phyloP scores from a whole-genome alignment of 2,888 invertebrate species.

The Chaetogeoica ovagalla region DNA sequence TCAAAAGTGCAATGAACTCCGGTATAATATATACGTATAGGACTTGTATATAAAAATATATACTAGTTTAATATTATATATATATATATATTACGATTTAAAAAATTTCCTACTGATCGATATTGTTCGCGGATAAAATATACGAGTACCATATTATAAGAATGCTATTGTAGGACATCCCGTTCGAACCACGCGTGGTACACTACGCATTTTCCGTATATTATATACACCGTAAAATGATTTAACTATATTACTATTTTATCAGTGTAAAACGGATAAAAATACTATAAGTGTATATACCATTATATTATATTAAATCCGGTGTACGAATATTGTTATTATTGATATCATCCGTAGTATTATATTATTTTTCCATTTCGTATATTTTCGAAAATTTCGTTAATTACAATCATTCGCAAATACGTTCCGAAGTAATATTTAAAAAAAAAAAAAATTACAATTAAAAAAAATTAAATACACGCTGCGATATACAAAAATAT shows the following conservation, averaged over 20 bases:
- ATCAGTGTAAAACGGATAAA: neutral
- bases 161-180: constrained; percentile 42
- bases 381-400: too few species aligned
- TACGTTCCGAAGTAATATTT: too few species aligned
- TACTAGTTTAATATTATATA: neutral
- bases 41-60: neutral
- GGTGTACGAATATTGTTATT: neutral
- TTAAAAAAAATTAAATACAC: too few species aligned
- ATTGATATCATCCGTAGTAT: too few species aligned
- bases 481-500: too few species aligned
- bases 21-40: too few species aligned
- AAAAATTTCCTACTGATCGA: constrained; percentile 19
- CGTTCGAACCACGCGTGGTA: neutral
- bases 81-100: constrained; percentile 26
- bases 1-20: constrained; percentile 49
- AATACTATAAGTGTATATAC: neutral
- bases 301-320: neutral
- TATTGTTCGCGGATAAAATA: constrained; percentile 9
- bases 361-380: too few species aligned
- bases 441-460: too few species aligned
- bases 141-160: neutral
- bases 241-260: constrained; percentile 3
- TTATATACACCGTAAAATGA: constrained; percentile 2
- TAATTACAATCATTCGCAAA: too few species aligned
- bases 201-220: constrained; percentile 10